phyloP scores from a whole-genome alignment of 2,888 invertebrate species.

The Mythimna ferrago region DNA sequence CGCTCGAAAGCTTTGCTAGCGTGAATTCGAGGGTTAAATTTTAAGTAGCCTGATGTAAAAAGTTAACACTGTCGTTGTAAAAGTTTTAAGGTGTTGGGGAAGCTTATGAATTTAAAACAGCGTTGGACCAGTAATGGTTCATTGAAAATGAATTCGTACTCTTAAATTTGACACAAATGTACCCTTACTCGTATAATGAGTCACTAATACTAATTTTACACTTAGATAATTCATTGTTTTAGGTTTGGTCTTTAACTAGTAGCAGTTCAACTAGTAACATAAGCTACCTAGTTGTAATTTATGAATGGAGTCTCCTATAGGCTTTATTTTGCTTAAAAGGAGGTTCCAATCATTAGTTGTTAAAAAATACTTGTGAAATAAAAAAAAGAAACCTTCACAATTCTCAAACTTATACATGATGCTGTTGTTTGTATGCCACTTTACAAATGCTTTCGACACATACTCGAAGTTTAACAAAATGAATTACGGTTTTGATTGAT shows the following conservation, averaged over 20 bases:
- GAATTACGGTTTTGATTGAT: neutral
- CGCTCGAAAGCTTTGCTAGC: constrained; percentile 38
- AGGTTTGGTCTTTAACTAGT: no score
- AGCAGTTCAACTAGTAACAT: no score
- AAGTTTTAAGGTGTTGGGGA: constrained; percentile 14
- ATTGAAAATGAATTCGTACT: constrained; percentile 15
- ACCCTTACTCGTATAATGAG: no score
- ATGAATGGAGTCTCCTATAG: no score
- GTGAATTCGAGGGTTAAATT: constrained; percentile 18
- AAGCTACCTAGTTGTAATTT: no score
- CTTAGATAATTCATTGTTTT: no score
- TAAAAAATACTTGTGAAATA: no score
- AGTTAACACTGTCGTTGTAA: neutral
- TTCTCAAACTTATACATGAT: neutral
- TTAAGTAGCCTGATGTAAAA: constrained; percentile 23
- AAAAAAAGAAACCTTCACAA: neutral
- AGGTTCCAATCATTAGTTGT: no score
- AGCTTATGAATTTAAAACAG: constrained; percentile 10
- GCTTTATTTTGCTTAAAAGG: no score
- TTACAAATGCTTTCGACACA: constrained; percentile 3
- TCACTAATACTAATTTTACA: no score
- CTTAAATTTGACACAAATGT: no score
- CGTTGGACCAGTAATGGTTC: neutral
- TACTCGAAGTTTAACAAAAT: neutral
- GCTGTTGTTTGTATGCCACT: neutral